Evolutionary conservation across 2,113 vertebrate genomes (phyloP), one percentile per base, ranked within the genome.

Genomic region (Chroicocephalus ridibundus): DNA sequence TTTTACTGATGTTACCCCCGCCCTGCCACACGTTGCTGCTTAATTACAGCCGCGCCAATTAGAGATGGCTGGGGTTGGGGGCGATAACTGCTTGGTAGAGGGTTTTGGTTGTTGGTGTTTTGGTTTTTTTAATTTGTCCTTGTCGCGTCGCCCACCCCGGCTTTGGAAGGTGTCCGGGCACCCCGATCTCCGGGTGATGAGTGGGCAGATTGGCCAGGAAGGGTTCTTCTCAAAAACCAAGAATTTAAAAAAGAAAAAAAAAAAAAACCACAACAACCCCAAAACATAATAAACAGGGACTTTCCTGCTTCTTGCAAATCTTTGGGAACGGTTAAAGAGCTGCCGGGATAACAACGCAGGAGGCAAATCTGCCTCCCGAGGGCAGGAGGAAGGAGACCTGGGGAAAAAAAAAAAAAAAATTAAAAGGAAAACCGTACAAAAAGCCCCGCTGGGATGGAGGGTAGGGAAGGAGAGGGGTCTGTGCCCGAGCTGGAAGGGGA

Each of bases 151-250:
- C 21, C 20, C 8, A 34, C 25, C 25, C 38, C 22, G 9, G 29
- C 18, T 54, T 9, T 11, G 20, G 13, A 9, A 15, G 32, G 52
- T 24, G 36, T 21, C 26, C 9, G 5, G 31, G n/a, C 34, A 25
- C 11, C 19, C n/a, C 3, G 5, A 4, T 4, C 5, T 31, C 13
- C 27, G 38, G 38, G 44, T 2, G 29, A 20, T 8, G 34, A 26
- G 21, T 0, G 0, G 18, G 8, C 7, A 26, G 15, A 31, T 2
- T 0, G 0, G 9, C 21, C 5, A 2, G 11, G 21, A 32, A 34
- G 25, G 25, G 16, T 47, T 47, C 46, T 20, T 47, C 46, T 47
- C 46, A 20, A 47, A 46, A 46, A 46, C 8, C 18, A 46, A 19
- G 46, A 46, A 46, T 46, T 46, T 36, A 11, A 42, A 32, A 52